A percentile compares a stretch with the other conserved stretches of the same genome.
These are phyloP conservation scores for Morbakka virulenta DNA, from an alignment of 30 jellyfish, hydroid and myxozoan species.

Conservation along the genomic window DNA sequence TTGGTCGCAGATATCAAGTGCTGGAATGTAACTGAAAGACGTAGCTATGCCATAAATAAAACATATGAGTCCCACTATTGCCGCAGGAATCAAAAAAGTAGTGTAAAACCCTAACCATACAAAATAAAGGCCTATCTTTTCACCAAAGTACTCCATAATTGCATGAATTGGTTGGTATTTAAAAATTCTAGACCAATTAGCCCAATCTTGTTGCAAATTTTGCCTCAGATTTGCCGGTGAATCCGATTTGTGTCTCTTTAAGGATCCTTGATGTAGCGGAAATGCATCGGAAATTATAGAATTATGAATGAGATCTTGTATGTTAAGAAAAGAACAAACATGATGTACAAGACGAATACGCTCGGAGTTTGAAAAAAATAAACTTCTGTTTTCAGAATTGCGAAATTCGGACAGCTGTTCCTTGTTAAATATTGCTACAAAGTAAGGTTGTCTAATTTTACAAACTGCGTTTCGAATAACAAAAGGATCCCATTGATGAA, in stretches of 20 bases:
- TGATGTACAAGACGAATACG: constrained; percentile 36
- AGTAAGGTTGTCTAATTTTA: not conserved
- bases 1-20: constrained; percentile 11
- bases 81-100: constrained; percentile 42
- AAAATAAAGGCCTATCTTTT: constrained; percentile 54
- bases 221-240: constrained; percentile 17
- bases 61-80: constrained; percentile 18
- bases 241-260: not conserved
- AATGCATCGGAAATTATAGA: constrained; percentile 37
- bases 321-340: not conserved
- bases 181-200: constrained; percentile 11
- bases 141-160: constrained; percentile 67
- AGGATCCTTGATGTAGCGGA: constrained; percentile 61
- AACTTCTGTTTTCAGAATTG: constrained; percentile 18
- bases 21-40: constrained; percentile 2
- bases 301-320: not conserved
- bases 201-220: constrained; percentile 54
- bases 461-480: not conserved
- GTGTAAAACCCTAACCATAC: constrained; percentile 73
- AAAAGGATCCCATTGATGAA: constrained; percentile 5
- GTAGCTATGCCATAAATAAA: not conserved
- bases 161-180: constrained; percentile 65
- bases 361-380: constrained; percentile 47
- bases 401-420: constrained; percentile 35
- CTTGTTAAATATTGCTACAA: constrained; percentile 63